Evolutionary conservation across 2,888 invertebrate species (phyloP), one percentile per base, ranked within the genome.

Genomic region (Netelia melanura): DNA sequence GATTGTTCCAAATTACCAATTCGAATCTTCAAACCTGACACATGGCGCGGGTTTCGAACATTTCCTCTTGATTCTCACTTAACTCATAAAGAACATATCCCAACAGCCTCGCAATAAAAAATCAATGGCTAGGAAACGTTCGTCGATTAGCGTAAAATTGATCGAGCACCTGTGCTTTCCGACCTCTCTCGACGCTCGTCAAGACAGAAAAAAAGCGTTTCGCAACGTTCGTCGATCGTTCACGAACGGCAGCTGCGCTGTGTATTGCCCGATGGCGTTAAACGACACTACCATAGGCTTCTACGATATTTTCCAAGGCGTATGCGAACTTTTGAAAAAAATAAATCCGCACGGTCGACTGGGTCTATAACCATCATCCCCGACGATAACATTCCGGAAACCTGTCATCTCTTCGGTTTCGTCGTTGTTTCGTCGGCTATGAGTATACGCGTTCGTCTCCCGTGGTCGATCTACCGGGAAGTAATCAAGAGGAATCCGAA

Each of bases 401-500:
- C 44, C 72, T 76, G 83, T 83, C 76, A 56, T 80, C 52, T 70
- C 56, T 38, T 74, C 62, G 43, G 54, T 25, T 21, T 61, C 72
- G 43, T 44, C 23, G 61, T 64, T 68, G 65, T 25, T n/a, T 61
- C 58, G 25, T 21, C 38, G 43, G 21, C 58, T 44, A 43, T 30
- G 44, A 61, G 71, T 67, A n/a, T 25, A 62, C 58, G 10, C 54
- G 74, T 10, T 54, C 21, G 11, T 52, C 30, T 21, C 5, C 38
- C 75, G 64, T 58, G 30, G 67, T 30, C 65, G 68, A 79, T 79
- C 67, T 74, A 85, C 85, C 85, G 85, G 85, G 85, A 85, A 85
- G 85, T 83, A 82, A 85, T 85, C 85, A 82, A 74, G 85, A 72
- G 83, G 83, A 83, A 85, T 85, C 85, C 72, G 25, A 85, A 85